phyloP scores from a whole-genome alignment of 2,113 vertebrate species.

The Oenanthe oenanthe region DNA sequence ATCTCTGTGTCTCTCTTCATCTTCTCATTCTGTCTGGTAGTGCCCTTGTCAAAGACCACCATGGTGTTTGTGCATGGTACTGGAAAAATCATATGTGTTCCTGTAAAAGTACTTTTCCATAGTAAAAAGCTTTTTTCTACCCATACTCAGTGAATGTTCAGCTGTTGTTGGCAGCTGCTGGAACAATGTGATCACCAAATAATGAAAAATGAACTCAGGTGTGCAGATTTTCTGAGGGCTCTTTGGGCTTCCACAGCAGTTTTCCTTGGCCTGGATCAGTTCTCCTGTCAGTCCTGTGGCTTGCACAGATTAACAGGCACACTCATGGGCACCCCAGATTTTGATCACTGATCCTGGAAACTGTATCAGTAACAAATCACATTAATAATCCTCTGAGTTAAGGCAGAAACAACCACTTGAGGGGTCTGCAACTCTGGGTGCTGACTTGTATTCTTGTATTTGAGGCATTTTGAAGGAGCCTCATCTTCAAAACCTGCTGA shows the following conservation, averaged over 20 bases:
- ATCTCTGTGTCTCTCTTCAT: background rate
- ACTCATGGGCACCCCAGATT: background rate
- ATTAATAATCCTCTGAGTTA: background rate
- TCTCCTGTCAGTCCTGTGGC: background rate
- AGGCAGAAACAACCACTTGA: background rate
- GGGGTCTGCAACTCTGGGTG: background rate
- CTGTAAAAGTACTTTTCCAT: background rate
- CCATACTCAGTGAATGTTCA: background rate
- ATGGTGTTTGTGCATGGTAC: background rate
- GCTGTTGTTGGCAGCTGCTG: background rate
- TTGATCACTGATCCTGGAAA: background rate
- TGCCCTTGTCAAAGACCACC: background rate
- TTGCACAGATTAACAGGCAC: background rate
- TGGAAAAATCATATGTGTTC: background rate
- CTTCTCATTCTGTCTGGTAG: background rate
- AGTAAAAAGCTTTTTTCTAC: background rate
- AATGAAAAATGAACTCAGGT: background rate
- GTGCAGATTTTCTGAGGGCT: background rate
- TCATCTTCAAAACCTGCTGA: background rate
- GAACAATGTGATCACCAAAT: background rate
- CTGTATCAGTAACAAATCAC: background rate
- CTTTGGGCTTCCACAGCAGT: background rate
- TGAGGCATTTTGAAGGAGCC: background rate
- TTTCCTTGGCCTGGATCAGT: background rate
- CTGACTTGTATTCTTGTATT: background rate